Evolutionary conservation across 2,797 vertebrate genomes (phyloP), one percentile per base, ranked within the genome.

Genomic region (Zalophus californianus): DNA sequence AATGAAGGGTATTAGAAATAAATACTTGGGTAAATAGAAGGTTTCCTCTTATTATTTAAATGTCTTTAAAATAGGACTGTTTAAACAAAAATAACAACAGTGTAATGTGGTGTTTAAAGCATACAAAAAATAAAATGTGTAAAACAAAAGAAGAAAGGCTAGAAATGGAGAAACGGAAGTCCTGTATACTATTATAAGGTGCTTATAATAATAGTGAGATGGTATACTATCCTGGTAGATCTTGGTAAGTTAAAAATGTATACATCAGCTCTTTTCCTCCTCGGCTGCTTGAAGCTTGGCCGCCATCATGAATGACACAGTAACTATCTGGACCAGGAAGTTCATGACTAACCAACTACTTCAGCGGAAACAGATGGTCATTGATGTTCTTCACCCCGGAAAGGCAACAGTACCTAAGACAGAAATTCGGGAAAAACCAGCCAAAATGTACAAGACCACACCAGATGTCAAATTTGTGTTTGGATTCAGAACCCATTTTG

Each of bases 241-340:
- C 14, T 90, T 85, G 41, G 12, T 95, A 86, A 79, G 15, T 60
- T 91, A 91, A 80, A 86, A 29, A 68, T 58, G 44, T 75, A 80
- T 52, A 77, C 32, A 44, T 44, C 44, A 44, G 44, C 44, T 44
- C 44, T 44, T 9, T 44, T 44, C 44, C 44, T 44, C 44, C 44
- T 8, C 44, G 44, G 44, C 44, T 44, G 44, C 44, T 44, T 44
- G 44, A 44, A 44, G 44, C 44, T 44, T 44, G 44, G 44, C 44
- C 7, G 7, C 44, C 44, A 44, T 44, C 44, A 44, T 44, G 44
- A 44, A 44, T 8, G 8, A 9, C 44, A 44, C 44, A 44, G 44
- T 44, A 44, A 44, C 44, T 44, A 44, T 44, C 44, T 8, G 7
- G 44, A 44, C 44, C 44, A 44, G 44, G 44, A 44, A 44, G 44